These are phyloP conservation scores for Leptinotarsa peninsularis DNA, from an alignment of 2,888 invertebrate genomes.

Conservation along the genomic window DNA sequence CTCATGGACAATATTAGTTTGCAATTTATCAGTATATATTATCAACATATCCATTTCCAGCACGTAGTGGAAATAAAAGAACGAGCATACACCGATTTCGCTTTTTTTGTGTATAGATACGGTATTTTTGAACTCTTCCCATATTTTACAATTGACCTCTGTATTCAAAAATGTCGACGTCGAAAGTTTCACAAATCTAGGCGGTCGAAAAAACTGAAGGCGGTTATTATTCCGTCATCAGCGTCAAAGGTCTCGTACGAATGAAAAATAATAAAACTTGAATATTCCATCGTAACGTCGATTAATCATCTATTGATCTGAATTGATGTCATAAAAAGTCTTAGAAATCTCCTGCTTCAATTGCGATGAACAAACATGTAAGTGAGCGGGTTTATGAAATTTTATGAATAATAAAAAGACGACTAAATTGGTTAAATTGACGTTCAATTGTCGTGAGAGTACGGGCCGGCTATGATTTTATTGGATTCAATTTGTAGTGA, in stretches of 20 bases:
- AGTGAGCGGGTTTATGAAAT: conserved; percentile 61
- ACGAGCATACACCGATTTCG: no score
- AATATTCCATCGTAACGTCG: conserved; percentile 15
- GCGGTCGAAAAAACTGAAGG: background rate
- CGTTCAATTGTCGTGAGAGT: conserved; percentile 67
- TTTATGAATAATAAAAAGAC: conserved; percentile 68
- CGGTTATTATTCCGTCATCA: conserved; percentile 9
- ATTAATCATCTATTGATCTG: conserved; percentile 27
- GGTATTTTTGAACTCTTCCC: background rate
- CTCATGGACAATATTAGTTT: no score
- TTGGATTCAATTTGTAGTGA: conserved; percentile 66
- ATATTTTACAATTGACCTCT: background rate
- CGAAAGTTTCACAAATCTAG: background rate
- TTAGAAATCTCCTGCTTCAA: conserved; percentile 32
- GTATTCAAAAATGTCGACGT: background rate
- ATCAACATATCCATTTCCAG: no score
- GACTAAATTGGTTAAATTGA: conserved; percentile 66
- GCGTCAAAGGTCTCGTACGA: conserved; percentile 21
- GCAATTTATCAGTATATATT: no score
- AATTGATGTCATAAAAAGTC: conserved; percentile 23
- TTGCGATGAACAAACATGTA: conserved; percentile 44
- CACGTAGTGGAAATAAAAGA: no score
- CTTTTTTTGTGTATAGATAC: background rate
- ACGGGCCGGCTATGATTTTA: conserved; percentile 60
- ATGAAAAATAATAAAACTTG: conserved; percentile 14